Evolutionary conservation across 2,888 invertebrate genomes (phyloP), one percentile per base, ranked within the genome.

Genomic region (Campopleginae sp.): DNA sequence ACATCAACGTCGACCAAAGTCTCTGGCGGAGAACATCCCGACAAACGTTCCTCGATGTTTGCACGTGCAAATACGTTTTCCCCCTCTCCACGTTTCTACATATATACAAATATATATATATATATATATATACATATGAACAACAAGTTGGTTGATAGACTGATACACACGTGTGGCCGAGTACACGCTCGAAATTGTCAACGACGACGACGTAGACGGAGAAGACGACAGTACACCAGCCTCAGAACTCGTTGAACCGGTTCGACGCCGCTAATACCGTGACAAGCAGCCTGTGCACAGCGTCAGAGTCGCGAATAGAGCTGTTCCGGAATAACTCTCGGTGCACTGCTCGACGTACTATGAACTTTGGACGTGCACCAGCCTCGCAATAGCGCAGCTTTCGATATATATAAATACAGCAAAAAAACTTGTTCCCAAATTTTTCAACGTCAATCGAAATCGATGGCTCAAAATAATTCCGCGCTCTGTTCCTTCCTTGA

Each of bases 261-360:
- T 86, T 85, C 80, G 82, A 80, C 82, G 85, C 85, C 78, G 86
- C 85, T 86, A 86, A 82, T 72, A 65, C 76, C 71, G 51, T 71
- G 71, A 82, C 76, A 82, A 86, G 85, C 82, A 78, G 85, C 78
- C 82, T 82, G 85, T 86, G 78, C 85, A 86, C 85, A 75, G 85
- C 80, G 80, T 85, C 82, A 82, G 82, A 86, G 85, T 86, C 78
- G 78, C 80, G 76, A 82, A 79, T 79, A 68, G 81, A 84, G 80
- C 80, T 77, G 84, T 84, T 84, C 84, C 84, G 84, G 84, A 74
- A 77, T 76, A 80, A 72, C 72, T 84, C 72, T 72, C 27, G 42
- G 66, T 58, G 68, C 68, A 68, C 54, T n/a, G n/a, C n/a, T 19
- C 12, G 44, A 68, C 31, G 38, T 68, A 68, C 12, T 44, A 19